phyloP scores from a whole-genome alignment of 2,797 vertebrate species.

The Phataginus tetradactyla region DNA sequence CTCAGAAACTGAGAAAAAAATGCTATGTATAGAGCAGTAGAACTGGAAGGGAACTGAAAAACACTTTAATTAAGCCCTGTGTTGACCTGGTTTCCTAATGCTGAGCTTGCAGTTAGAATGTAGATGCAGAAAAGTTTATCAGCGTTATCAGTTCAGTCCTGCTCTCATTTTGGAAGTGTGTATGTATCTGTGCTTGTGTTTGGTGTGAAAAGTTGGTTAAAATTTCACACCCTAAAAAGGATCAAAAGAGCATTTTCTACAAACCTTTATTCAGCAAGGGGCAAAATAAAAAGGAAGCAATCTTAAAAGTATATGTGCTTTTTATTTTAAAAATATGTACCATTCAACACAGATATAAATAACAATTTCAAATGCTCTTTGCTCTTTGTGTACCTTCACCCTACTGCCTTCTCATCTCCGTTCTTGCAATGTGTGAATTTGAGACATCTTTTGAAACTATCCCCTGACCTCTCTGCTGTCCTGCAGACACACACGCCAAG shows the following conservation, averaged over 20 bases:
- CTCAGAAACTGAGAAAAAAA: neutral
- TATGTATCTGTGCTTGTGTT: neutral
- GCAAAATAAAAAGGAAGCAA: neutral
- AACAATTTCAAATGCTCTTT: neutral
- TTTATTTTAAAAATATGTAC: neutral
- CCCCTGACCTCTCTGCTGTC: neutral
- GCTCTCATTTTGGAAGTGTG: neutral
- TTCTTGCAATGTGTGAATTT: neutral
- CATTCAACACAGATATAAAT: neutral
- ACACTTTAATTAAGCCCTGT: neutral
- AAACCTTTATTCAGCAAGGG: neutral
- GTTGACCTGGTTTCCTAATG: neutral
- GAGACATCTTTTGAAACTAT: neutral
- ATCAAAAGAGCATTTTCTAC: neutral
- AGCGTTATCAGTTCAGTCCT: neutral
- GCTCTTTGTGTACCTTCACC: neutral
- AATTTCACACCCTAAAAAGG: slow-evolving; percentile 24
- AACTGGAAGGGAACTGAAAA: neutral
- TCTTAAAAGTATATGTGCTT: neutral
- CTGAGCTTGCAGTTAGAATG: neutral
- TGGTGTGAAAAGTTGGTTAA: neutral
- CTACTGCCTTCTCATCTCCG: neutral
- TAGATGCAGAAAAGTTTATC: neutral
- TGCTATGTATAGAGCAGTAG: neutral
- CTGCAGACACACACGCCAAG: neutral